These are phyloP conservation scores for Eucera pruinosa DNA, from an alignment of 2,888 invertebrate species.

Conservation along the genomic window DNA sequence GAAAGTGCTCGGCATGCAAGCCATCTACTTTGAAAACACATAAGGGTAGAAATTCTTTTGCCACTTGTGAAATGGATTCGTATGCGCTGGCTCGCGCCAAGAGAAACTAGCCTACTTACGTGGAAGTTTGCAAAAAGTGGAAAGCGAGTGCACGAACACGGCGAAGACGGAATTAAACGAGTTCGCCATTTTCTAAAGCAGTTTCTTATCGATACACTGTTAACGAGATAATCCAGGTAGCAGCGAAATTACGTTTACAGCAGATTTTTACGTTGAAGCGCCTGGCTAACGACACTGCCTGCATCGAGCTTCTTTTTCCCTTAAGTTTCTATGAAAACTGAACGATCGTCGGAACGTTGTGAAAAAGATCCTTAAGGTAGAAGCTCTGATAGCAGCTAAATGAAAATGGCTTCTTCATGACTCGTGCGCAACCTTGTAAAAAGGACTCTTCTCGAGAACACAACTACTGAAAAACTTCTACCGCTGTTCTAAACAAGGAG, in stretches of 20 bases:
- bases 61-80: too few species aligned
- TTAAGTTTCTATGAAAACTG: constrained; percentile 49
- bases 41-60: constrained; percentile 13
- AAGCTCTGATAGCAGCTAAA: constrained; percentile 28
- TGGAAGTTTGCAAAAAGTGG: not conserved
- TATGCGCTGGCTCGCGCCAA: too few species aligned
- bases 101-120: too few species aligned
- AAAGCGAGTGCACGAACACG: too few species aligned
- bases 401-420: constrained; percentile 36
- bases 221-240: constrained; percentile 38
- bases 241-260: constrained; percentile 37
- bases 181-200: constrained; percentile 11
- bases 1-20: constrained; percentile 20
- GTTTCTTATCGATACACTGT: constrained; percentile 41
- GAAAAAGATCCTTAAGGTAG: constrained; percentile 39
- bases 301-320: constrained; percentile 1
- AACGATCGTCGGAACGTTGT: constrained; percentile 45
- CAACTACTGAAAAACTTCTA: not conserved
- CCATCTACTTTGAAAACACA: constrained; percentile 7
- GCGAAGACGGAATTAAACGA: constrained; percentile 27
- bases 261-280: constrained; percentile 33
- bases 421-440: not conserved
- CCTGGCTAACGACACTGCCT: constrained; percentile 25
- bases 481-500: not conserved
- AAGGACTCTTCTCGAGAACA: not conserved